Conservation (phyloP, 2,797 vertebrate genomes). For the Poecile montanus region DNA sequence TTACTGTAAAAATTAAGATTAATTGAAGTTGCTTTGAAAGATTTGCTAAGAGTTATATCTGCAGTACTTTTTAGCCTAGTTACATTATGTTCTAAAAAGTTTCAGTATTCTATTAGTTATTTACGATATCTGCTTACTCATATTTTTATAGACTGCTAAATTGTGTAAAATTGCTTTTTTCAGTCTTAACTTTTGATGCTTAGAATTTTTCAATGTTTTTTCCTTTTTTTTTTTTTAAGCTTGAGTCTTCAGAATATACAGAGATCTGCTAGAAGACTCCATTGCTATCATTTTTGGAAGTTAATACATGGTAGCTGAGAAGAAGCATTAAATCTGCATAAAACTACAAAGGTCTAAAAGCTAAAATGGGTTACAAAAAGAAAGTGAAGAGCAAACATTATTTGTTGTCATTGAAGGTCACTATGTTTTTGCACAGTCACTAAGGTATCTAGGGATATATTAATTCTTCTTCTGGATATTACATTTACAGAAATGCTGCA, state of each 20-base stretch:
- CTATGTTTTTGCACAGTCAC: background rate
- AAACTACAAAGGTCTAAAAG: background rate
- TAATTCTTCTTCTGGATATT: conserved; percentile 31
- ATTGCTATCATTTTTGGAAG: conserved; percentile 24
- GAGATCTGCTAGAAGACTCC: background rate
- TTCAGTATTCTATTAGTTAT: conserved; percentile 64
- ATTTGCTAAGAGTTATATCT: conserved; percentile 63
- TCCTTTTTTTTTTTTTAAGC: background rate
- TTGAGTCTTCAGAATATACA: conserved; percentile 18
- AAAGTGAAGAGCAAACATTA: conserved; percentile 22
- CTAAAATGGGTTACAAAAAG: background rate
- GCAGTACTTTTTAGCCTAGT: conserved; percentile 63
- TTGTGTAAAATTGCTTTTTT: conserved; percentile 53
- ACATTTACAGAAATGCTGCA: background rate
- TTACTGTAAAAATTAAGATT: conserved; percentile 79
- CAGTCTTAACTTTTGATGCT: conserved; percentile 54
- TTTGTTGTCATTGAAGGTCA: conserved; percentile 31
- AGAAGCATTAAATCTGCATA: conserved; percentile 43
- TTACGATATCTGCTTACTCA: conserved; percentile 70
- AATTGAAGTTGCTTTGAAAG: conserved; percentile 70
- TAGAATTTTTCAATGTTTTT: background rate
- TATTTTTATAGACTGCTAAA: conserved; percentile 72
- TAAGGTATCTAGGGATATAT: conserved; percentile 9
- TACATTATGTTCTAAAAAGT: conserved; percentile 60
- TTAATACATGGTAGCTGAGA: conserved; percentile 25